Conservation (phyloP, 1,140 invertebrate genomes). For the Cheumatopsyche charites region DNA sequence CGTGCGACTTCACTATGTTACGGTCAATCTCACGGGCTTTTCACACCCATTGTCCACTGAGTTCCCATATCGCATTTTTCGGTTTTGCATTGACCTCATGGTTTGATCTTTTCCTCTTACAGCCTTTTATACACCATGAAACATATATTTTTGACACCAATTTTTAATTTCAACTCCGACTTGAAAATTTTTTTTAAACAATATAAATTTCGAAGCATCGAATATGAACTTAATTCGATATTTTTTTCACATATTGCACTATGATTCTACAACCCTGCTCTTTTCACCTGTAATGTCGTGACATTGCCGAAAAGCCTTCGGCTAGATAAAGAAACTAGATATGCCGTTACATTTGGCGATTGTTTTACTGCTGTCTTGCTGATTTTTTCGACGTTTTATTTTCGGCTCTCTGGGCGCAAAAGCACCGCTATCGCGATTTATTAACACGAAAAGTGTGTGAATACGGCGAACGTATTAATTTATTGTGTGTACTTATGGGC, state of each 20-base stretch:
- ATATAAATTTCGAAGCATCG: too few relatives aligned
- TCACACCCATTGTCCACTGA: conserved; percentile 7
- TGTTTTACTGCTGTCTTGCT: conserved; percentile 1
- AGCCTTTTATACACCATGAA: too few relatives aligned
- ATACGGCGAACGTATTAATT: neutral
- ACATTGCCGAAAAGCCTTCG: conserved; percentile 13
- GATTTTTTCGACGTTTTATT: neutral
- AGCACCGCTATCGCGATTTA: conserved; percentile 13
- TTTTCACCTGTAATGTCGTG: conserved; percentile 11
- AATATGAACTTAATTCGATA: too few relatives aligned
- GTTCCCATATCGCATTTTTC: conserved; percentile 15
- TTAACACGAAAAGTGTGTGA: neutral
- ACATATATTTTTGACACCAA: too few relatives aligned
- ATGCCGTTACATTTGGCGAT: conserved; percentile 8
- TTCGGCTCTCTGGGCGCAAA: neutral
- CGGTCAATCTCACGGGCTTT: conserved; percentile 19
- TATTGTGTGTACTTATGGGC: too few relatives aligned
- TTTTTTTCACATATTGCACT: too few relatives aligned
- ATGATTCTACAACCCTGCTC: too few relatives aligned
- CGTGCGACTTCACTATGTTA: neutral
- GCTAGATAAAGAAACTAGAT: neutral
- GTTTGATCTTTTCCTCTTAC: too few relatives aligned
- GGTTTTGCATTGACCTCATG: conserved; percentile 12
- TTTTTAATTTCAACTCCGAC: too few relatives aligned
- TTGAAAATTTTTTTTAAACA: too few relatives aligned